phyloP scores from a whole-genome alignment of 2,113 vertebrate genomes.

The Gobio gobio region DNA sequence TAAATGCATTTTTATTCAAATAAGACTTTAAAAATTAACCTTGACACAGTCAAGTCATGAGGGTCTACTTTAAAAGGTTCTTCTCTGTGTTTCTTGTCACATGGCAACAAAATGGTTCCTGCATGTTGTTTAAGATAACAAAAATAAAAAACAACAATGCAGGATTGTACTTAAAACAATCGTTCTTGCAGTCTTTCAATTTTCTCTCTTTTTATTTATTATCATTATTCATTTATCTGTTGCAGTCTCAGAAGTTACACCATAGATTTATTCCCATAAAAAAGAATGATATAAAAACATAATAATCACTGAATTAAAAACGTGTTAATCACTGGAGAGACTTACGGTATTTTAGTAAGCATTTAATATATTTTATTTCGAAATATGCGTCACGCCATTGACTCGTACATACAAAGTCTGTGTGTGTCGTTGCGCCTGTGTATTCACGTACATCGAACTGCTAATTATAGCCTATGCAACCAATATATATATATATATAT shows the following conservation, averaged over 20 bases:
- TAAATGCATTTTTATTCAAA: neutral
- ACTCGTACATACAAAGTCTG: neutral
- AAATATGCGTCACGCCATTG: neutral
- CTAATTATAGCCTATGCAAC: neutral
- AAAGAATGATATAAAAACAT: too few relatives aligned
- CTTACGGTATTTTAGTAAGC: neutral
- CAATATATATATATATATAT: neutral
- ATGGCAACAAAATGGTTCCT: neutral
- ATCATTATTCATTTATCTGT: neutral
- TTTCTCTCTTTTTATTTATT: too few relatives aligned
- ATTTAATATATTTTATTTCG: neutral
- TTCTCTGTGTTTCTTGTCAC: neutral
- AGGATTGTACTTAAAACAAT: neutral
- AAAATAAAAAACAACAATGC: neutral
- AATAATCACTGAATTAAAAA: neutral
- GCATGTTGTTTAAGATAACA: neutral
- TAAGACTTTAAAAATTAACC: neutral
- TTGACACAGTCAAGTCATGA: neutral
- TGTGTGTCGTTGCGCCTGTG: neutral
- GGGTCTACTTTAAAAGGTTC: neutral
- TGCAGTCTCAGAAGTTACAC: neutral
- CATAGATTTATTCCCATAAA: neutral
- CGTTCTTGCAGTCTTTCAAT: neutral
- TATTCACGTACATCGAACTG: neutral
- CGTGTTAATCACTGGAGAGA: neutral